Base-by-base conservation (phyloP, 2,888 invertebrate species). In the Gymnosoma rotundatum region DNA sequence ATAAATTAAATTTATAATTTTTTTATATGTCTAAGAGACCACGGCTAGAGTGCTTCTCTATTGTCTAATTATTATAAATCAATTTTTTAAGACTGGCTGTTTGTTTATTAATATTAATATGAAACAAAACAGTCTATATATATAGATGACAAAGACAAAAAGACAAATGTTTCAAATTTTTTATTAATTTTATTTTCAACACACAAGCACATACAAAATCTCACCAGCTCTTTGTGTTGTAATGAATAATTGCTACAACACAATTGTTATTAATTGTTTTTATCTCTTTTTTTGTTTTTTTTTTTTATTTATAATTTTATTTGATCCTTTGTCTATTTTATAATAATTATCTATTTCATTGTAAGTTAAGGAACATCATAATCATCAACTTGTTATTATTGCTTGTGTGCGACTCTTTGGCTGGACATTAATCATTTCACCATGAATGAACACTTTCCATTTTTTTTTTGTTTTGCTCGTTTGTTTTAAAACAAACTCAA, bases 251-350 rank as follows among this genome's bases (percentile, higher is more conserved):
- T 14, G 32, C 16, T 21, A 14, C 45, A 64, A 64, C 9, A 64
- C 74, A 63, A 64, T 54, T 74, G 54, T 54, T 52, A 61, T 74
- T 74, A 74, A 54, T 64, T 63, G 54, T 18, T 54, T 32, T 63
- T 42, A 25, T 10, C n/a, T 56, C 32, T 45, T 38, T 18, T 73
- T 7, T 73, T 45, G 12, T 8, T 25, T 3, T 12, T 0, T 18
- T 42, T 42, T 42, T 12, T 7, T 12, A 1, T 32, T 36, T 45
- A 18, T 60, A 14, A n/a, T n/a, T 18, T 48, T 48, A 6, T 5
- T 25, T 25, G 9, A 16, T 58, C 38, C 32, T 60, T 50, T 36
- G 48, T 25, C 52, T 42, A 25, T 38, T 32, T 18, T 52, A 0
- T n/a, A 36, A 25, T 21, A 73, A 73, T n/a, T 63, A 63, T 18